Conservation (phyloP, 2,113 vertebrate species). For the Quiscalus mexicanus region DNA sequence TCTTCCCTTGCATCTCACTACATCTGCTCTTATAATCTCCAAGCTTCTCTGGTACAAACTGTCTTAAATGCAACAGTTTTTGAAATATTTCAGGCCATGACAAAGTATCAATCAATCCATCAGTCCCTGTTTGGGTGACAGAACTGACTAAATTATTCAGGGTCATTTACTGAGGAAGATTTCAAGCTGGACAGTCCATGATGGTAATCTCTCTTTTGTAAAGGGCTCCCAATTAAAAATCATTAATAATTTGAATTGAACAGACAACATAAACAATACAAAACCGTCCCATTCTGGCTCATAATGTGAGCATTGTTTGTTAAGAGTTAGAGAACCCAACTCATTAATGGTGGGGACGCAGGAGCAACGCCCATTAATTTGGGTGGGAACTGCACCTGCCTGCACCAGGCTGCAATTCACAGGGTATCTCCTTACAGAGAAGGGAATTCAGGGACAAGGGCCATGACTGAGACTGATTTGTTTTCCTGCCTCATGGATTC, state of each 20-base stretch:
- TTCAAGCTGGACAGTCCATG: conserved; percentile 40
- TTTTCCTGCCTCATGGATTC: conserved; percentile 8
- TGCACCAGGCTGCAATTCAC: neutral
- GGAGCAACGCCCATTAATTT: neutral
- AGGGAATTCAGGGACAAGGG: neutral
- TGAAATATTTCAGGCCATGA: conserved; percentile 29
- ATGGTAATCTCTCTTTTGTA: conserved; percentile 52
- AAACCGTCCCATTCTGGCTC: neutral
- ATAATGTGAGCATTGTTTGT: conserved; percentile 37
- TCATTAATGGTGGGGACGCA: neutral
- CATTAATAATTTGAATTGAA: conserved; percentile 60
- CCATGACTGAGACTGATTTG: neutral
- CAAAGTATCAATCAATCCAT: conserved; percentile 63
- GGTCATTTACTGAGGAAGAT: conserved; percentile 54
- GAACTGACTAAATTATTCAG: conserved; percentile 65
- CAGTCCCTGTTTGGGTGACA: conserved; percentile 52
- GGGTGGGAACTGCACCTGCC: conserved; percentile 30
- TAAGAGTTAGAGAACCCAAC: neutral
- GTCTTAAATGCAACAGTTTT: conserved; percentile 50
- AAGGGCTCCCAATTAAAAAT: conserved; percentile 36
- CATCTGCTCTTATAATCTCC: conserved; percentile 55
- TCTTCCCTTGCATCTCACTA: conserved; percentile 37
- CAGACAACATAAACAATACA: conserved; percentile 38
- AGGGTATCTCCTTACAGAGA: neutral
- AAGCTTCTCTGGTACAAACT: conserved; percentile 3